Evolutionary conservation across 2,797 vertebrate species (phyloP).

Genomic region (Crenichthys baileyi): DNA sequence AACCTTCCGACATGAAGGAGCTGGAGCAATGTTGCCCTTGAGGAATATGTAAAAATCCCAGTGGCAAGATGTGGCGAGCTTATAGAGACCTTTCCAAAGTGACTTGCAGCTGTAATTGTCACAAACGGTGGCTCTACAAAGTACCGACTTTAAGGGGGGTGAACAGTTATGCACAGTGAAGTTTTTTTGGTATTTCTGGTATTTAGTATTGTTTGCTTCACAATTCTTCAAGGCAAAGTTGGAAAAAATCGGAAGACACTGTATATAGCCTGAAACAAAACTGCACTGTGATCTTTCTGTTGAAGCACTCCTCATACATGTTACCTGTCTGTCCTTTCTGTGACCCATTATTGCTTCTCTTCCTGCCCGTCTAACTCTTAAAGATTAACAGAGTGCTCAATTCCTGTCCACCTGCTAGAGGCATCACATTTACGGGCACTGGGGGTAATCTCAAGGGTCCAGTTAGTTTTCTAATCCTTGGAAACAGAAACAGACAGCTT

Average conservation of each 20-base stretch:
- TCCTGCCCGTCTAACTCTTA: constrained; percentile 73
- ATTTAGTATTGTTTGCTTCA: too few relatives aligned
- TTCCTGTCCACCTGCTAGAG: constrained; percentile 81
- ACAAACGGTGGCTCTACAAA: too few relatives aligned
- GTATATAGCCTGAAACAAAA: constrained; percentile 1
- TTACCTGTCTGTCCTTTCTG: constrained; percentile 61
- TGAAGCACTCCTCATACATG: constrained; percentile 28
- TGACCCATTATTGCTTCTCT: constrained; percentile 80
- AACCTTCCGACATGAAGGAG: too few relatives aligned
- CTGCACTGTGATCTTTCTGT: constrained; percentile 8
- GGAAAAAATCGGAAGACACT: not conserved
- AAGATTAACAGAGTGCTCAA: constrained; percentile 76
- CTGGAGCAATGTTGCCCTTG: too few relatives aligned
- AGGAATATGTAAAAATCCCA: too few relatives aligned
- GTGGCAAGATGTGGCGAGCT: too few relatives aligned
- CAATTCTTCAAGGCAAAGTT: too few relatives aligned
- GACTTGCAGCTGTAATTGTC: too few relatives aligned
- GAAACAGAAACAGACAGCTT: constrained; percentile 51
- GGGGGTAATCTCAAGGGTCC: constrained; percentile 65
- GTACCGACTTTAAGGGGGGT: too few relatives aligned
- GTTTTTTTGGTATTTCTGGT: too few relatives aligned
- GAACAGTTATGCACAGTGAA: too few relatives aligned
- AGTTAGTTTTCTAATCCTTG: constrained; percentile 75
- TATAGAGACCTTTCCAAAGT: too few relatives aligned
- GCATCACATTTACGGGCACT: constrained; percentile 75